These are phyloP conservation scores for Acanthosepion pharaonis DNA, from an alignment of 2,888 invertebrate genomes.

Conservation along the genomic window DNA sequence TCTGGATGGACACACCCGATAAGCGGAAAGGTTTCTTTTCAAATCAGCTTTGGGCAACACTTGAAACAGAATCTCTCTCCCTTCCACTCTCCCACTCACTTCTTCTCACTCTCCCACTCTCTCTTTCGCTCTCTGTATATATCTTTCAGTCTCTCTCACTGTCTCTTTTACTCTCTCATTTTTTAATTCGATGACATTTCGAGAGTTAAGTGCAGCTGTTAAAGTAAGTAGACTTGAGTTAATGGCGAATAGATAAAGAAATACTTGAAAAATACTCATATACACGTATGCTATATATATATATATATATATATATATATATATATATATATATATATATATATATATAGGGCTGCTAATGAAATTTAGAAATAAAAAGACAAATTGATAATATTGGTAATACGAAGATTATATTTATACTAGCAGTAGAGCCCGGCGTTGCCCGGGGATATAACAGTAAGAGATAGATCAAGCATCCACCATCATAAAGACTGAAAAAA, in stretches of 20 bases:
- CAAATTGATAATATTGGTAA: too few relatives aligned
- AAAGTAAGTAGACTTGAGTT: neutral
- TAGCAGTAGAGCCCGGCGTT: too few relatives aligned
- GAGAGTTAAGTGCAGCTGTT: neutral
- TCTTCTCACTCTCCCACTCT: neutral
- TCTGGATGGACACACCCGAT: neutral
- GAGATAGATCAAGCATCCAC: too few relatives aligned
- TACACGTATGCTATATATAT: neutral
- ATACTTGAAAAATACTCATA: neutral
- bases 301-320: neutral
- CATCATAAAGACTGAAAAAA: too few relatives aligned
- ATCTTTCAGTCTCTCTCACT: neutral
- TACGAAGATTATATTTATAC: too few relatives aligned
- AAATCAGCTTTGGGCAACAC: neutral
- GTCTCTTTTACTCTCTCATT: neutral
- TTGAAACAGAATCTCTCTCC: neutral
- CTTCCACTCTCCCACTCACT: neutral
- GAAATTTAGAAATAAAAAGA: too few relatives aligned
- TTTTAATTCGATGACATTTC: slow-evolving; percentile 4
- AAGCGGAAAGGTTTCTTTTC: neutral
- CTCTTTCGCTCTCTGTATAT: neutral
- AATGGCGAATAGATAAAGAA: neutral
- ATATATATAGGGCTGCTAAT: too few relatives aligned
- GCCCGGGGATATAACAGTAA: too few relatives aligned
- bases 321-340: neutral